Conservation (phyloP, 2,888 invertebrate genomes). For the Drosophila cognata region DNA sequence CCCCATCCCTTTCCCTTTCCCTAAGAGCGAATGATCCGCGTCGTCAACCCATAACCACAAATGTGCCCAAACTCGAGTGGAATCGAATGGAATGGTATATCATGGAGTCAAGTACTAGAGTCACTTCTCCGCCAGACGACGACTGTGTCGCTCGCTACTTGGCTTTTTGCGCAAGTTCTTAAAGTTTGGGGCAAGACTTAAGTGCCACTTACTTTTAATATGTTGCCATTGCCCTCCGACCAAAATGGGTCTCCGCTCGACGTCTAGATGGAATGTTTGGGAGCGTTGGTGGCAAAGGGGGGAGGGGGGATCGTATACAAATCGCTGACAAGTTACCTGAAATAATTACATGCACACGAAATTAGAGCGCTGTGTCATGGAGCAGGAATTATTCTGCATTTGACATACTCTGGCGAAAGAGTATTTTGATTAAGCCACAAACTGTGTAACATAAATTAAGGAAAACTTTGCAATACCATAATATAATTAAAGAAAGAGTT, state of each 20-base stretch:
- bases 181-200: conserved; percentile 52
- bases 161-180: conserved; percentile 70
- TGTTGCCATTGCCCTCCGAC: conserved; percentile 71
- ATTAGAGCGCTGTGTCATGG: conserved; percentile 68
- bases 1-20: not conserved
- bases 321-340: conserved; percentile 72
- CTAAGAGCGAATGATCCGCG: conserved; percentile 48
- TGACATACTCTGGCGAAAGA: conserved; percentile 26
- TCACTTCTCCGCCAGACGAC: conserved; percentile 53
- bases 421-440: not conserved
- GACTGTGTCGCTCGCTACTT: conserved; percentile 35
- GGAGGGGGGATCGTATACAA: conserved; percentile 35
- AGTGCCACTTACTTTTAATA: conserved; percentile 81
- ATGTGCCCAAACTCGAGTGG: conserved; percentile 51
- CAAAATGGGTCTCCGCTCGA: conserved; percentile 61
- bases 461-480: not conserved
- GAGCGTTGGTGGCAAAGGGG: not conserved
- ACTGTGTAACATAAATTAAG: not conserved
- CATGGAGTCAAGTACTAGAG: conserved; percentile 38
- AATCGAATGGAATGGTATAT: conserved; percentile 9
- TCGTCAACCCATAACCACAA: conserved; percentile 54
- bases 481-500: not conserved
- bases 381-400: conserved; percentile 69
- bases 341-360: conserved; percentile 77
- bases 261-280: conserved; percentile 1